Evolutionary conservation across 2,113 vertebrate species (phyloP), one percentile per base, ranked within the genome.

Genomic region (Albula goreensis): DNA sequence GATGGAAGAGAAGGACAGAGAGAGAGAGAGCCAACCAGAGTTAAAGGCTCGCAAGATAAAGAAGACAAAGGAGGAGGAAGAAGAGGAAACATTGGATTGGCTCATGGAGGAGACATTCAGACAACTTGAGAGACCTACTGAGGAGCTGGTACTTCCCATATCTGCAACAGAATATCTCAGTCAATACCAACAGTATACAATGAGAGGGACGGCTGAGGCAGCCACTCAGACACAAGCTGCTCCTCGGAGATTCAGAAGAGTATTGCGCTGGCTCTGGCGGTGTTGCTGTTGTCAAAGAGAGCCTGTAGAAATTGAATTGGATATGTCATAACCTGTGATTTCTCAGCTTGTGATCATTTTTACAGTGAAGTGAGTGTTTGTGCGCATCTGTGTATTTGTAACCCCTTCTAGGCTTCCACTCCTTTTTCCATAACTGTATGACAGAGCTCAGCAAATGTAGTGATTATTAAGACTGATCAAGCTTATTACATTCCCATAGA

Each of bases 231-330:
- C 74, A 80, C 70, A 7, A 41, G 48, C 57, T 41, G 17, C n/a
- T 53, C 86, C 83, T 78, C 53, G 82, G 31, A 89, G 89, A 84
- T 50, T 79, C 41, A 50, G 66, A n/a, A 15, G 78, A 66, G 78
- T 90, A 51, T 50, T 87, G 81, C 74, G 70, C 3, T 89, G 89
- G 89, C 78, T 90, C 81, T 89, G 86, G 50, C 41, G 78, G 48
- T 48, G 88, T 60, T 87, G 31, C 31, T 41, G 90, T 77, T 57
- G 13, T 79, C 19, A 50, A 25, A 81, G 52, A 77, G 53, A 86
- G 74, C 49, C 13, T 60, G 87, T 22, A 13, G 85, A 83, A 53
- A 77, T 89, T 3, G 63, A 88, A 9, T 22, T 41, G 31, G 53
- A 80, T 17, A 78, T 78, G 78, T 50, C 48, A n/a, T 81, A 80